phyloP scores from a whole-genome alignment of 1,140 invertebrate species.

The Marisa cornuarietis region DNA sequence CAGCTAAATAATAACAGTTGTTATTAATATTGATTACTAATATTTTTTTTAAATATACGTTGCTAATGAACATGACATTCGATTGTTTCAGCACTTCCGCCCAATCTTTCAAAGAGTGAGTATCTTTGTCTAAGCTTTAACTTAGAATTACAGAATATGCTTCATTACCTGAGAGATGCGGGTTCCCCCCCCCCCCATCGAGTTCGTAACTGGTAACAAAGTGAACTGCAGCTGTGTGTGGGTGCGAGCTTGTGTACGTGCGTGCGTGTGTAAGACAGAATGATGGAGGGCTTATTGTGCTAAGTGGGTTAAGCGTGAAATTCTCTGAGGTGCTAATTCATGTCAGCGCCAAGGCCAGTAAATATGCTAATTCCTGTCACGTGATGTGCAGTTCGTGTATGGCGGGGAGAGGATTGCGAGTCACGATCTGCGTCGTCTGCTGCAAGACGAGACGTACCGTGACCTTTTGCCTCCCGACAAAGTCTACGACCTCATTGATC shows the following conservation, averaged over 20 bases:
- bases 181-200: too few relatives aligned
- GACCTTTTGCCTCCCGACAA: constrained; percentile 30
- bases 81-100: constrained; percentile 26
- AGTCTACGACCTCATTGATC: constrained; percentile 31
- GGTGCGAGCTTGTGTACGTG: too few relatives aligned
- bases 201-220: too few relatives aligned
- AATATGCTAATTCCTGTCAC: background rate
- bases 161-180: too few relatives aligned
- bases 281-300: background rate
- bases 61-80: background rate
- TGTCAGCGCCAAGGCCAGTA: background rate
- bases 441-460: constrained; percentile 24
- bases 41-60: too few relatives aligned
- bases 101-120: constrained; percentile 35
- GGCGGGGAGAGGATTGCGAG: constrained; percentile 33
- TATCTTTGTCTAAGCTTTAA: background rate
- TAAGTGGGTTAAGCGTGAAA: too few relatives aligned
- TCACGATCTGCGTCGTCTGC: constrained; percentile 30
- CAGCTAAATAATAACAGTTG: too few relatives aligned
- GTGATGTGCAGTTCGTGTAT: constrained; percentile 31
- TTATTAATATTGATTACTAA: too few relatives aligned
- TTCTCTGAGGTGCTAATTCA: too few relatives aligned
- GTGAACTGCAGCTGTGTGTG: too few relatives aligned
- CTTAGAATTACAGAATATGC: too few relatives aligned
- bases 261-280: too few relatives aligned